A percentile compares a stretch with the other conserved stretches of the same genome.
Evolutionary conservation across 2,113 vertebrate genomes (phyloP).

Genomic region (Caracal caracal): DNA sequence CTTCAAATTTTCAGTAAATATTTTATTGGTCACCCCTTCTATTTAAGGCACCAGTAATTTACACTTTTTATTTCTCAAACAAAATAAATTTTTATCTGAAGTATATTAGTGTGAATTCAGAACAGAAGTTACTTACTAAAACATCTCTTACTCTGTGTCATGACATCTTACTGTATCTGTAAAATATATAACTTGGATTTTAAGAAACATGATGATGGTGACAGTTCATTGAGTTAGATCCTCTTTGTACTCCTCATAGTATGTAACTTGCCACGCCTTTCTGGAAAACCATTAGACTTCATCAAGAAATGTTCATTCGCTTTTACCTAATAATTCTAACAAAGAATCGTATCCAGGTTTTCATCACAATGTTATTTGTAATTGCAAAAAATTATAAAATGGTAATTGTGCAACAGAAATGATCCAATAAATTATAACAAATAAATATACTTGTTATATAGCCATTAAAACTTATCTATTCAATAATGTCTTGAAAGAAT

Average conservation of each 20-base stretch:
- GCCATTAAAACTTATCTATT: background rate
- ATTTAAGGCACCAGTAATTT: background rate
- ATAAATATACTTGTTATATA: background rate
- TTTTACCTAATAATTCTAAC: slow-evolving; percentile 14
- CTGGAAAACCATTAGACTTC: background rate
- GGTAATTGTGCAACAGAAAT: background rate
- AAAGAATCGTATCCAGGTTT: background rate
- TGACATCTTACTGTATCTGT: background rate
- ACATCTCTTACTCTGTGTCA: background rate
- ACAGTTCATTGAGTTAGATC: background rate
- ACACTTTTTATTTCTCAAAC: background rate
- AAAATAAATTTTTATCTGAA: slow-evolving; percentile 26
- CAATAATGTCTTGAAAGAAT: slow-evolving; percentile 29
- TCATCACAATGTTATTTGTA: background rate
- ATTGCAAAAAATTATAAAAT: background rate
- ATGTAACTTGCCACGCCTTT: background rate
- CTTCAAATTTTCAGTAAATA: background rate
- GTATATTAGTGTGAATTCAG: background rate
- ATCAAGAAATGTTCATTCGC: background rate
- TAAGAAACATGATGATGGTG: background rate
- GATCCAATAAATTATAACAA: background rate
- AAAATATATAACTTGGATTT: slow-evolving; percentile 35
- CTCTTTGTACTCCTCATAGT: background rate
- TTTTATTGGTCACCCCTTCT: background rate
- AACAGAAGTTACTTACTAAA: slow-evolving; percentile 35